phyloP scores from a whole-genome alignment of 2,888 invertebrate genomes.

The Tenthredo livida region DNA sequence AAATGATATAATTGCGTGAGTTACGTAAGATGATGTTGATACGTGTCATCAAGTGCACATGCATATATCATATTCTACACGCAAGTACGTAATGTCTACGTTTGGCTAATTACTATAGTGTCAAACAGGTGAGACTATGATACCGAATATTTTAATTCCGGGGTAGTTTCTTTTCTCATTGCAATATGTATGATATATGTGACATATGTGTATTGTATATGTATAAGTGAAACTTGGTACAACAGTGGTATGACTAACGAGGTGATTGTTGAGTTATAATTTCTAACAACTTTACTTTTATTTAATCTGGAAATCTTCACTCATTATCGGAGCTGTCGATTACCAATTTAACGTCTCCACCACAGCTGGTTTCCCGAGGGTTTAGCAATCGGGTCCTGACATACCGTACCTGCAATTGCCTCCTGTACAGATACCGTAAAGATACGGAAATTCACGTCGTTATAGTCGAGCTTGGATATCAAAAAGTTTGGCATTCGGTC shows the following conservation, averaged over 20 bases:
- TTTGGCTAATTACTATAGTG: neutral
- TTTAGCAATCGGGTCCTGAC: constrained; percentile 79
- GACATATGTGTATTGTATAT: no score
- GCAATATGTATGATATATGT: neutral
- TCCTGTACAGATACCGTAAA: constrained; percentile 85
- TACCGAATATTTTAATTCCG: neutral
- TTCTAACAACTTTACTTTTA: neutral
- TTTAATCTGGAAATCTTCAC: neutral
- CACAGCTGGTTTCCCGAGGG: constrained; percentile 67
- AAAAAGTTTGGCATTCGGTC: constrained; percentile 91
- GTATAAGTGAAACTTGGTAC: neutral
- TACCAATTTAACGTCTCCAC: constrained; percentile 67
- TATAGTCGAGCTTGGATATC: constrained; percentile 84
- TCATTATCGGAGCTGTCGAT: neutral
- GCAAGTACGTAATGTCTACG: neutral
- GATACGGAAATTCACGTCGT: constrained; percentile 89
- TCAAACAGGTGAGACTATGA: neutral
- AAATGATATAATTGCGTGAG: neutral
- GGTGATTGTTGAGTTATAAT: neutral
- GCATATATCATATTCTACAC: neutral
- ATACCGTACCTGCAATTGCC: constrained; percentile 86
- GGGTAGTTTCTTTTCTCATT: neutral
- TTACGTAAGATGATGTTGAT: neutral
- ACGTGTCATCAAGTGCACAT: neutral
- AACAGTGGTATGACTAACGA: neutral